Percentiles rank a stretch among this genome's conserved stretches.
phyloP scores from a whole-genome alignment of 2,113 vertebrate species.

The Cynoglossus semilaevis region DNA sequence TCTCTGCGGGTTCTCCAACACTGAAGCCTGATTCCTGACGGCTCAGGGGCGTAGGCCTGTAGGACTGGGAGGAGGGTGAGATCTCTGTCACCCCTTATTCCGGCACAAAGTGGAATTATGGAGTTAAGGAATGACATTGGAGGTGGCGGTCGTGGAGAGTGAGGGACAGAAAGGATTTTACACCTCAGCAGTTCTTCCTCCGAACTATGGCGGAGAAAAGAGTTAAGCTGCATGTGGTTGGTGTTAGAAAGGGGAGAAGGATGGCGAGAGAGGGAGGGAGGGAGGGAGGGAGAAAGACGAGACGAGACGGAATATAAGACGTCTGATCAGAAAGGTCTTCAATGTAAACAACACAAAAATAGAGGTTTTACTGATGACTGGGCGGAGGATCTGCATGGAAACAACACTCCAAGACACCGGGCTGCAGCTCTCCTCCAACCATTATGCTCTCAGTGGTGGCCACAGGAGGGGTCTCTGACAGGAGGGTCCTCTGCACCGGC shows the following conservation, averaged over 20 bases:
- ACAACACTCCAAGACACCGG: constrained; percentile 83
- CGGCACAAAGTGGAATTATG: constrained; percentile 82
- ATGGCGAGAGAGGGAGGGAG: constrained; percentile 40
- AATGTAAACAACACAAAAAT: constrained; percentile 37
- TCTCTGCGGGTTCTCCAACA: constrained; percentile 40
- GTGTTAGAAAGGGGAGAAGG: constrained; percentile 68
- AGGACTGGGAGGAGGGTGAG: constrained; percentile 8
- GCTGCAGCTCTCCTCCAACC: constrained; percentile 24
- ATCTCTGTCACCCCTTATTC: constrained; percentile 85
- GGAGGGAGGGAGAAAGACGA: constrained; percentile 44
- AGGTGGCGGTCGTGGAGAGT: constrained; percentile 59
- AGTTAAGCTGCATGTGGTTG: constrained; percentile 80
- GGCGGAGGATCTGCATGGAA: constrained; percentile 89
- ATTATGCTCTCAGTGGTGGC: constrained; percentile 47
- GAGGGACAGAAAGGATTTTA: constrained; percentile 88
- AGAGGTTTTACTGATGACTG: constrained; percentile 78
- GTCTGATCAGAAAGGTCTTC: constrained; percentile 20
- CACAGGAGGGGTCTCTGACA: constrained; percentile 79
- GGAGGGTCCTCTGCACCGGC: constrained; percentile 58
- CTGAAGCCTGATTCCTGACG: constrained; percentile 51
- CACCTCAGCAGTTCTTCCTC: constrained; percentile 88
- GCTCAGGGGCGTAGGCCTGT: constrained; percentile 35
- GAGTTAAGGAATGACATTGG: constrained; percentile 80
- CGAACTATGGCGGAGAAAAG: constrained; percentile 78
- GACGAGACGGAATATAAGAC: constrained; percentile 13